Evolutionary conservation across 2,797 vertebrate species (phyloP).

Genomic region (Epinephelus awoara): DNA sequence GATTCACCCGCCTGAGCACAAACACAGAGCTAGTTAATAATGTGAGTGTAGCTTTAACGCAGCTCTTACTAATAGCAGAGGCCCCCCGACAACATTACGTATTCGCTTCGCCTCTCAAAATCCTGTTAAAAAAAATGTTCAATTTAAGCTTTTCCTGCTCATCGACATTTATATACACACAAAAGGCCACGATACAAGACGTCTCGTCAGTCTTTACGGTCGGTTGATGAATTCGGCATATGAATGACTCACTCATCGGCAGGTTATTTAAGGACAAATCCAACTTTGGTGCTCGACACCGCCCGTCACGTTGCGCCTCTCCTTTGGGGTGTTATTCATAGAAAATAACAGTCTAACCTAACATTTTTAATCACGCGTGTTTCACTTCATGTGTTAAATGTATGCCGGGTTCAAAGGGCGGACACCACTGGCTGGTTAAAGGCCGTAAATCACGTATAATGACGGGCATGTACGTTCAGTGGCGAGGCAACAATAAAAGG

Average conservation of each 20-base stretch:
- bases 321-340: fast-evolving
- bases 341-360: too few relatives aligned
- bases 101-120: neutral
- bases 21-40: fast-evolving
- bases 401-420: neutral
- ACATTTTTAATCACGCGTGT: fast-evolving
- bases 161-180: fast-evolving
- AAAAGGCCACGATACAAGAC: fast-evolving
- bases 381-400: fast-evolving
- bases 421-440: neutral
- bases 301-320: slow-evolving; percentile 51
- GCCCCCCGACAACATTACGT: neutral
- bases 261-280: slow-evolving; percentile 23
- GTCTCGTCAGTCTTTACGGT: fast-evolving
- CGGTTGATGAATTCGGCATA: neutral
- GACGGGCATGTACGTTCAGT: too few relatives aligned
- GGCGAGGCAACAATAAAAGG: neutral
- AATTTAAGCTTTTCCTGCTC: fast-evolving
- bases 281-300: slow-evolving; percentile 21
- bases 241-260: fast-evolving
- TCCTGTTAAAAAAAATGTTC: fast-evolving
- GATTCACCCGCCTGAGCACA: fast-evolving
- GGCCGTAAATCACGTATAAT: neutral
- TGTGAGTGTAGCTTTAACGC: fast-evolving
- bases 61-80: fast-evolving